Evolutionary conservation across 1,140 invertebrate genomes (phyloP), one percentile per base, ranked within the genome.

Genomic region (Probaryconus sp.): DNA sequence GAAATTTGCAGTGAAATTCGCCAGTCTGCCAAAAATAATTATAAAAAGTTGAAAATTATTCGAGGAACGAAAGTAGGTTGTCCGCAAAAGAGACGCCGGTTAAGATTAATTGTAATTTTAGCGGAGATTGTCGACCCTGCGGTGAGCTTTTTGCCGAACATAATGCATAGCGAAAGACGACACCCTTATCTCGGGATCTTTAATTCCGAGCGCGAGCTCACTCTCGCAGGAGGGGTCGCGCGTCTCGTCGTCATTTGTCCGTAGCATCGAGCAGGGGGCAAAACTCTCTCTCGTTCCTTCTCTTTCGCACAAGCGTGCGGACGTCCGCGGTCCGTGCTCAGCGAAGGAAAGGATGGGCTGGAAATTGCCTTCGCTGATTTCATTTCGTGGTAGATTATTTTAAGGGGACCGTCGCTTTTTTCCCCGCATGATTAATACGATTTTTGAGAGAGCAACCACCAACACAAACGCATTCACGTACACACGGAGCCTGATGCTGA

Each of bases 311-410:
- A 28, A 10, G 77, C 42, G 83, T 51, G 43, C 51, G 58, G 68
- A 68, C 64, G 48, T 67, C 42, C 69, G 65, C 61, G 70, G 47
- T 70, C 53, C 14, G 38, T 60, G 45, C 43, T 64, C 61, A 60
- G 28, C 48, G 47, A 42, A 7, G 28, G 4, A 55, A 43, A 45
- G 50, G 28, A 51, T 55, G 71, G 74, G 67, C 71, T 82, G 82
- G 81, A 85, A 87, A 87, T 88, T 87, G 83, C 83, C 83, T 84
- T 71, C 79, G 79, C 79, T 86, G 84, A 88, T 87, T 87, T 85
- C 81, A 85, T 87, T 87, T 84, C 82, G 82, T 69, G 72, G 79
- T 80, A 86, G 84, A 86, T 86, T 85, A 86, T 85, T 86, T 85
- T 85, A 85, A 85, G 81, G 84, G 85, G 73, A 79, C 79, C 77